phyloP scores from a whole-genome alignment of 2,797 vertebrate genomes.

The Typhlichthys eigenmanni region DNA sequence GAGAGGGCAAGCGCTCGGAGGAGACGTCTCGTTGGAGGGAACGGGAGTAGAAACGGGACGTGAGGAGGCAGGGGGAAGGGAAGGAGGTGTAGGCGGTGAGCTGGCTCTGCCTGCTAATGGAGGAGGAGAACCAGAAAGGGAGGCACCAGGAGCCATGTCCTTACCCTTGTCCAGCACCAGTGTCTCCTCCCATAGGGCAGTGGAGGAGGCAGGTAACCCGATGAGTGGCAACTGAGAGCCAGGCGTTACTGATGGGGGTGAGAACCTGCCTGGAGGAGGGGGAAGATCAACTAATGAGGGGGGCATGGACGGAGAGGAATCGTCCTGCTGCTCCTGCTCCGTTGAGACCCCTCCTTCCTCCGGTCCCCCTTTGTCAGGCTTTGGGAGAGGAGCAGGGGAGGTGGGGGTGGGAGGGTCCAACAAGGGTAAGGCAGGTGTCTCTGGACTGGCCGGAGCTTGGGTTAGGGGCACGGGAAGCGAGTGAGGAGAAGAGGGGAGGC shows the following conservation, averaged over 20 bases:
- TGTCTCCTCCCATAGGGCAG: background rate
- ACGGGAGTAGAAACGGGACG: background rate
- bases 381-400: background rate
- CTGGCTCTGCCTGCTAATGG: constrained; percentile 1
- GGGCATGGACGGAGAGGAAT: background rate
- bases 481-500: background rate
- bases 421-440: background rate
- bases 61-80: background rate
- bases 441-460: too few species aligned
- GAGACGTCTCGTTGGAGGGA: background rate
- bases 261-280: background rate
- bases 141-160: background rate
- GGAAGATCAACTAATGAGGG: background rate
- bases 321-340: background rate
- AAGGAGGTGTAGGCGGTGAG: background rate
- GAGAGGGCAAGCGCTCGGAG: background rate
- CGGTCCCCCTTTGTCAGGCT: constrained; percentile 8
- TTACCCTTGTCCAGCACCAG: background rate
- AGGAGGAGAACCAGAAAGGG: background rate
- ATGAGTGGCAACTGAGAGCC: background rate
- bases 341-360: background rate
- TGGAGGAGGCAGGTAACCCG: background rate
- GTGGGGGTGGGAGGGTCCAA: background rate
- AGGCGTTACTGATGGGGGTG: background rate
- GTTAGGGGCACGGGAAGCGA: background rate